Percentiles rank a stretch among this genome's conserved stretches.
Evolutionary conservation across 2,888 invertebrate species (phyloP).

Genomic region (Drepanosiphum platanoidis): DNA sequence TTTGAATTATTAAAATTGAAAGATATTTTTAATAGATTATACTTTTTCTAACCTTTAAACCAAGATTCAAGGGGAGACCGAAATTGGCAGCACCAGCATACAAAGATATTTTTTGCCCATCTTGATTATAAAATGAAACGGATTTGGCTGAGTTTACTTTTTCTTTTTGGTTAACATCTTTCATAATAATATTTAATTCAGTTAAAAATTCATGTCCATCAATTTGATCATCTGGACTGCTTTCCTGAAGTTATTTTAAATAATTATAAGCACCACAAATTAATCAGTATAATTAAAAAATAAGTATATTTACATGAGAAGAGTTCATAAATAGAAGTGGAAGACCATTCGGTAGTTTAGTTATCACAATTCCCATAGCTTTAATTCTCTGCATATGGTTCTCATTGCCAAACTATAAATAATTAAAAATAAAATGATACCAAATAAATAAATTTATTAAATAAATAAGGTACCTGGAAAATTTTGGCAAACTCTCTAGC

Average conservation of each 20-base stretch:
- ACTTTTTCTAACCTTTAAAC: slow-evolving; percentile 30
- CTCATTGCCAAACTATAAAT: slow-evolving; percentile 79
- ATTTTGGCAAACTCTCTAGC: slow-evolving; percentile 55
- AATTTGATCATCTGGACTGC: slow-evolving; percentile 40
- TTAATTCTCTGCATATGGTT: slow-evolving; percentile 87
- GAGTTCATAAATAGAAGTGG: slow-evolving; percentile 92
- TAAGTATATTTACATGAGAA: slow-evolving; percentile 76
- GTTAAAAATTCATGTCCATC: slow-evolving; percentile 60
- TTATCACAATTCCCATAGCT: slow-evolving; percentile 94
- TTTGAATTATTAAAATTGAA: background rate
- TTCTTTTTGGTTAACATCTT: slow-evolving; percentile 56
- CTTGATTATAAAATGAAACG: slow-evolving; percentile 53
- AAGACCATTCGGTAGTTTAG: slow-evolving; percentile 87
- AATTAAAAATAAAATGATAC: slow-evolving; percentile 42
- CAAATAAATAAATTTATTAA: background rate
- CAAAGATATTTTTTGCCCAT: slow-evolving; percentile 44
- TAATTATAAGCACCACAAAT: slow-evolving; percentile 23
- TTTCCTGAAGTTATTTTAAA: slow-evolving; percentile 35
- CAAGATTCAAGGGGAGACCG: slow-evolving; percentile 51
- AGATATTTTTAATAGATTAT: background rate
- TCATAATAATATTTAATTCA: slow-evolving; percentile 54
- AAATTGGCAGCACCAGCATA: slow-evolving; percentile 59
- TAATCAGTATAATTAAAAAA: slow-evolving; percentile 23
- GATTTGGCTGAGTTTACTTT: slow-evolving; percentile 53
- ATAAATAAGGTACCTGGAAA: slow-evolving; percentile 46